phyloP scores from a whole-genome alignment of 2,888 invertebrate genomes.

The Nemotelus nigrinus region DNA sequence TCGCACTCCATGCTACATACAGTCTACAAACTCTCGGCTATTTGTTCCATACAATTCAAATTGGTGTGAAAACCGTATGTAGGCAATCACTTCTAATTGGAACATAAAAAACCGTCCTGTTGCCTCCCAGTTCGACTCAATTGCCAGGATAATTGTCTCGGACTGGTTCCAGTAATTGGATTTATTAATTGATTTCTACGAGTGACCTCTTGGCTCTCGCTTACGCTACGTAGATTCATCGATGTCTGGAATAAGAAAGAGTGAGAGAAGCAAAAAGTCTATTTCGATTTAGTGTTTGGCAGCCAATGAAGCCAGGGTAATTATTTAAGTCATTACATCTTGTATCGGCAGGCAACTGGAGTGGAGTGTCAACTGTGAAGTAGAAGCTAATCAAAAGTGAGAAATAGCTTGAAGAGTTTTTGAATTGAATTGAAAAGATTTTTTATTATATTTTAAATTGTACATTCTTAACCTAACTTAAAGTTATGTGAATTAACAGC shows the following conservation, averaged over 20 bases:
- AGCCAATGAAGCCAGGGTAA: constrained; percentile 15
- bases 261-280: not conserved
- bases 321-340: constrained; percentile 25
- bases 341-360: constrained; percentile 17
- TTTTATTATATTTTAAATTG: no score
- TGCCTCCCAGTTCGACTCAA: constrained; percentile 16
- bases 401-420: no score
- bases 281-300: not conserved
- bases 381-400: no score
- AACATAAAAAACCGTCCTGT: constrained; percentile 39
- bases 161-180: constrained; percentile 40
- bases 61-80: constrained; percentile 30
- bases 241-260: not conserved
- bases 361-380: no score
- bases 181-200: constrained; percentile 43
- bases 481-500: no score
- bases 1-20: not conserved
- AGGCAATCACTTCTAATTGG: constrained; percentile 43
- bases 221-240: not conserved
- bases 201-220: constrained; percentile 30
- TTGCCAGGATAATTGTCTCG: constrained; percentile 37
- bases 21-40: not conserved
- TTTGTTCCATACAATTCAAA: not conserved
- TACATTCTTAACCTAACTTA: no score
- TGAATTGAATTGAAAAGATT: no score